These are phyloP conservation scores for Chrysocyon brachyurus DNA, from an alignment of 2,797 vertebrate species.

Conservation along the genomic window DNA sequence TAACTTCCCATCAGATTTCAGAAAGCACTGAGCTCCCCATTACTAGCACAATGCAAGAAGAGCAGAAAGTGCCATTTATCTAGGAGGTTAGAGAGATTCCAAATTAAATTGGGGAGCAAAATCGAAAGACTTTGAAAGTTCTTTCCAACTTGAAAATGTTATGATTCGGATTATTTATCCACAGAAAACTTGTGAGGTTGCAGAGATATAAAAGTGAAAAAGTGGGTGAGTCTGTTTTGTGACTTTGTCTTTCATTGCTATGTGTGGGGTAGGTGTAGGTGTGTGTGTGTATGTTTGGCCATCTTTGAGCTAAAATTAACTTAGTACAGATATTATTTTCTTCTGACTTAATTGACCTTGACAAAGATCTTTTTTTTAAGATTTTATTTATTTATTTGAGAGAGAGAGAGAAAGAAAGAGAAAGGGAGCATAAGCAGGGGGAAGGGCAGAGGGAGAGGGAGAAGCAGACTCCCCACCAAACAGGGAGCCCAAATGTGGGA, in stretches of 20 bases:
- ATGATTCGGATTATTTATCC: constrained; percentile 10
- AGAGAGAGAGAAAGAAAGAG: too few species aligned
- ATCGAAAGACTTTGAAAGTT: neutral
- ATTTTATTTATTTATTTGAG: too few species aligned
- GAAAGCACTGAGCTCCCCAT: neutral
- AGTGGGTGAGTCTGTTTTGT: constrained; percentile 21
- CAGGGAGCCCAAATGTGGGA: too few species aligned
- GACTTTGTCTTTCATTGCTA: constrained; percentile 16
- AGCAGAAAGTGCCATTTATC: neutral
- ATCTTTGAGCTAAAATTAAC: constrained; percentile 64
- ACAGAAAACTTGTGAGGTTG: constrained; percentile 14
- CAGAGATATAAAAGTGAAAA: constrained; percentile 36
- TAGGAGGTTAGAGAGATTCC: neutral
- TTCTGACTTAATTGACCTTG: constrained; percentile 52
- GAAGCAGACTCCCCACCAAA: too few species aligned
- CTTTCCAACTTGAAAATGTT: constrained; percentile 6
- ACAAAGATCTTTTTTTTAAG: constrained; percentile 5
- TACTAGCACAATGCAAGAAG: neutral
- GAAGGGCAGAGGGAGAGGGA: too few species aligned
- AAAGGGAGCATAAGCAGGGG: too few species aligned
- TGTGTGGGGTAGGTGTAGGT: neutral
- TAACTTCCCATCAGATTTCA: constrained; percentile 63
- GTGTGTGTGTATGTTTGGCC: neutral
- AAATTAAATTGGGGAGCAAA: neutral
- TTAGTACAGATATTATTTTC: constrained; percentile 43